Evolutionary conservation across 2,888 invertebrate species (phyloP).

Genomic region (Drosophila monieri): DNA sequence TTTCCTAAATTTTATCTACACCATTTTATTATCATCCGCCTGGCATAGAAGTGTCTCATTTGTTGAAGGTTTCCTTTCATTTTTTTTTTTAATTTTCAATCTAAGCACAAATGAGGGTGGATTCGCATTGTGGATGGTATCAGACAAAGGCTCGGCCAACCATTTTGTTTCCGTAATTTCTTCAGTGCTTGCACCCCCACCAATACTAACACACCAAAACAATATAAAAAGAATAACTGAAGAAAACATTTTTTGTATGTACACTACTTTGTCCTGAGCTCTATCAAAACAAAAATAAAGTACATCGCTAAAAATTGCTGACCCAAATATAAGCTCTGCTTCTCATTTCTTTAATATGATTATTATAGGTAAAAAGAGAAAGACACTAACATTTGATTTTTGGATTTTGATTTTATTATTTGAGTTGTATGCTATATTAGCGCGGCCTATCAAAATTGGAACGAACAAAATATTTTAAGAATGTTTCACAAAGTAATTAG

Average conservation of each 20-base stretch:
- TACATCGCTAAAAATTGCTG: neutral
- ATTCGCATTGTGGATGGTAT: conserved; percentile 36
- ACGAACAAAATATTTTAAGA: no score
- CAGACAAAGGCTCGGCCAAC: conserved; percentile 53
- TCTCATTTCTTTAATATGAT: neutral
- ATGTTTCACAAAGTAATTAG: no score
- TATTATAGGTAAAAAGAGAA: no score
- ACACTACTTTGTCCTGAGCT: neutral
- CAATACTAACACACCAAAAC: conserved; percentile 9
- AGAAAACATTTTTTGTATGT: neutral
- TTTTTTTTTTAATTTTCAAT: conserved; percentile 28
- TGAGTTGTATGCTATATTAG: no score
- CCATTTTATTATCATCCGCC: conserved; percentile 39
- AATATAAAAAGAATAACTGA: conserved; percentile 3
- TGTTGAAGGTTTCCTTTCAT: conserved; percentile 29
- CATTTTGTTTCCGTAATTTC: conserved; percentile 66
- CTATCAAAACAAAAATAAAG: neutral
- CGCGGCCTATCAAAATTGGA: no score
- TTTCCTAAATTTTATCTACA: conserved; percentile 41
- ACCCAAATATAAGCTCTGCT: neutral
- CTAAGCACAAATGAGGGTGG: conserved; percentile 54
- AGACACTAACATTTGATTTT: no score
- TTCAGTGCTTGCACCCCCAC: conserved; percentile 34
- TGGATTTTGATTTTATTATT: no score
- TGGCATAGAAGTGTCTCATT: conserved; percentile 45